phyloP scores from a whole-genome alignment of 1,140 invertebrate genomes.

The Platyscapa corneri region DNA sequence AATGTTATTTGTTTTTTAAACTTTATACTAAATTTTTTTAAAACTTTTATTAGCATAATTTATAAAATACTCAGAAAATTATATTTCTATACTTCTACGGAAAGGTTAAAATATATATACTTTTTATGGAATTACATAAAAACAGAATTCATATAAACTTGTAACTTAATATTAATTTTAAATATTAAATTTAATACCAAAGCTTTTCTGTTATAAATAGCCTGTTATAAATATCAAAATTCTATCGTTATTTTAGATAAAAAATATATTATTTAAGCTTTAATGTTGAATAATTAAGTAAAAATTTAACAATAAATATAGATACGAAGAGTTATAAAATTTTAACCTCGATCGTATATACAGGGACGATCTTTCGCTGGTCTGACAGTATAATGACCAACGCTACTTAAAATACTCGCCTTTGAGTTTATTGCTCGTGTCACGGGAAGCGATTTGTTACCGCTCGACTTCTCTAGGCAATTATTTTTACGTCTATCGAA shows the following conservation, averaged over 20 bases:
- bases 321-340: conserved; percentile 27
- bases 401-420: conserved; percentile 50
- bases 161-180: too few species aligned
- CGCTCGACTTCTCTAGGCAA: conserved; percentile 24
- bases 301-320: conserved; percentile 24
- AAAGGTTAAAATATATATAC: too few species aligned
- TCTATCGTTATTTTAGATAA: not conserved
- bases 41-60: too few species aligned
- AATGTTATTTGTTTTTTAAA: too few species aligned
- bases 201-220: too few species aligned
- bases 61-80: too few species aligned
- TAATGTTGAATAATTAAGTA: not conserved
- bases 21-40: too few species aligned
- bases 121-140: too few species aligned
- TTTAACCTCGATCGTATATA: not conserved
- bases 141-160: too few species aligned
- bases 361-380: conserved; percentile 26
- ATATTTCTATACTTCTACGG: too few species aligned
- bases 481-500: conserved; percentile 42
- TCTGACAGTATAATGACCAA: conserved; percentile 51
- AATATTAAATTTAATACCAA: too few species aligned
- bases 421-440: conserved; percentile 46
- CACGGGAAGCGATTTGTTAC: conserved; percentile 47
- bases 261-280: not conserved
- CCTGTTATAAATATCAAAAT: too few species aligned